Conservation (phyloP, 2,113 vertebrate species). For the Psilopsiagon aurifrons region DNA sequence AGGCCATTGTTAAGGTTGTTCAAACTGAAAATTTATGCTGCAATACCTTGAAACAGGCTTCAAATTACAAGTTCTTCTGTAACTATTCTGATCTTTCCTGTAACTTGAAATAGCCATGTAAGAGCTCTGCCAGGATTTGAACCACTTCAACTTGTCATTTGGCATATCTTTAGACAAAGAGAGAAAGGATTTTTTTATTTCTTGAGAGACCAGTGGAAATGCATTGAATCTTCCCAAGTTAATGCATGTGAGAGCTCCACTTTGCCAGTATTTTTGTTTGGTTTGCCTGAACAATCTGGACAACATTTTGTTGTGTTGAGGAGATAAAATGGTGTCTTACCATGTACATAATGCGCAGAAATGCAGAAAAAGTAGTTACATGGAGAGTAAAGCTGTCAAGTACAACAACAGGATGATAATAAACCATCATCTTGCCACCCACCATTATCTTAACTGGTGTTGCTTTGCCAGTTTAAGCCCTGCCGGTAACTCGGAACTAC, state of each 20-base stretch:
- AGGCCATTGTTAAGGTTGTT: neutral
- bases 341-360: rapidly evolving
- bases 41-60: neutral
- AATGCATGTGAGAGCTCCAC: neutral
- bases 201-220: neutral
- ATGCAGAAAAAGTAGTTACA: neutral
- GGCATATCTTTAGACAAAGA: neutral
- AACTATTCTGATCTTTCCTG: neutral
- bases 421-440: neutral
- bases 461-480: neutral
- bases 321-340: neutral
- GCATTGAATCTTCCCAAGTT: neutral
- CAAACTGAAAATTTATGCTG: neutral
- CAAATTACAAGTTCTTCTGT: neutral
- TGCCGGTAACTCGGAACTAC: neutral
- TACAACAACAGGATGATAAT: neutral
- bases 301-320: neutral
- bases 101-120: neutral
- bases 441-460: neutral
- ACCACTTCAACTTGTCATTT: neutral
- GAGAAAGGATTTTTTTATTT: neutral
- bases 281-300: neutral
- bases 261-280: neutral
- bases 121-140: neutral
- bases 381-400: neutral